Percentiles rank a stretch among this genome's conserved stretches.
phyloP scores from a whole-genome alignment of 1,140 invertebrate species.

The Drosophila pseudoananassae region DNA sequence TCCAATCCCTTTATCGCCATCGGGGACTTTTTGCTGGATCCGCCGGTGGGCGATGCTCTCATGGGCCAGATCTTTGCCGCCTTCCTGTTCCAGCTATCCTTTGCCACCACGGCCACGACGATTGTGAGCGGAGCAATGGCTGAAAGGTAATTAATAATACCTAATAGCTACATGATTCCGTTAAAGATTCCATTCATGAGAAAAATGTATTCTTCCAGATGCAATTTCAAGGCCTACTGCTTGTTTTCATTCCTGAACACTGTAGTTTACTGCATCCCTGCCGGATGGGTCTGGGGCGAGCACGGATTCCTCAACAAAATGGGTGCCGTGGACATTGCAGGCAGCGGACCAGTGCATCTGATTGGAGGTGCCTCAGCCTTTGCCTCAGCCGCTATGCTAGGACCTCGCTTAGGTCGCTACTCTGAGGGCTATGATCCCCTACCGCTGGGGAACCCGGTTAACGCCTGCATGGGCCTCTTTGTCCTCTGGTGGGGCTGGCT shows the following conservation, averaged over 20 bases:
- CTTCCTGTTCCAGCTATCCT: constrained; percentile 94
- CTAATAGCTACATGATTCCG: neutral
- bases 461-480: constrained; percentile 95
- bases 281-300: constrained; percentile 91
- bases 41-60: constrained; percentile 87
- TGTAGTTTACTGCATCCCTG: constrained; percentile 94
- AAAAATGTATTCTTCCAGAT: constrained; percentile 33
- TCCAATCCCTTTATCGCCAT: constrained; percentile 91
- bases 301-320: constrained; percentile 93
- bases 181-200: too few species aligned
- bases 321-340: constrained; percentile 94
- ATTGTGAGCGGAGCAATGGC: constrained; percentile 96
- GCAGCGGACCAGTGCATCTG: constrained; percentile 96
- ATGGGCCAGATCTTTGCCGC: constrained; percentile 92
- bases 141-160: constrained; percentile 87
- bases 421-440: constrained; percentile 90
- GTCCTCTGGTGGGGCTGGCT: constrained; percentile 98
- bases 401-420: constrained; percentile 94
- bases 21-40: constrained; percentile 90
- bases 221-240: constrained; percentile 95
- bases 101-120: constrained; percentile 95
- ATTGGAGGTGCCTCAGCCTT: constrained; percentile 90
- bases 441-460: constrained; percentile 94
- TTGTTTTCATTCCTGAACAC: constrained; percentile 96
- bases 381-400: constrained; percentile 94